Conservation (phyloP, 1,140 invertebrate genomes). For the Meteorus sp. region DNA sequence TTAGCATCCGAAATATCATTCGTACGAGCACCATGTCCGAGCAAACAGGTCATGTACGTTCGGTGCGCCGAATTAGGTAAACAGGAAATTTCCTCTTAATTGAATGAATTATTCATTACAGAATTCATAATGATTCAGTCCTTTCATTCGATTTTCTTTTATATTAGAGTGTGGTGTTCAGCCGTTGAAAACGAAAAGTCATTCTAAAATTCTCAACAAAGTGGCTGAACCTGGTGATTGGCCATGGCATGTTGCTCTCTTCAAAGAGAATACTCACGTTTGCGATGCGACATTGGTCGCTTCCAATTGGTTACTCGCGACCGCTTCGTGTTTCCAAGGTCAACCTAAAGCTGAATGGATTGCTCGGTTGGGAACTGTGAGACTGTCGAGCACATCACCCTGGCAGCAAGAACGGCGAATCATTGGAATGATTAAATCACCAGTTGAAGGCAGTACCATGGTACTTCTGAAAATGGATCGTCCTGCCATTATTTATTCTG, state of each 20-base stretch:
- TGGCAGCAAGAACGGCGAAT: slow-evolving; percentile 87
- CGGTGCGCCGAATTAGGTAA: slow-evolving; percentile 76
- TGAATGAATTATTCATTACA: too few species aligned
- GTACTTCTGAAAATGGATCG: slow-evolving; percentile 80
- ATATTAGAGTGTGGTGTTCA: slow-evolving; percentile 76
- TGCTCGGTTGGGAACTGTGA: slow-evolving; percentile 74
- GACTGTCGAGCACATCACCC: slow-evolving; percentile 75
- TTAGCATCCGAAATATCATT: slow-evolving; percentile 79
- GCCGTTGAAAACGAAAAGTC: slow-evolving; percentile 56
- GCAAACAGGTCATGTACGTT: slow-evolving; percentile 78
- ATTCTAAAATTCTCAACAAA: slow-evolving; percentile 65
- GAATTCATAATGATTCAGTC: too few species aligned
- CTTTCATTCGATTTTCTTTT: too few species aligned
- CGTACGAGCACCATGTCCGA: slow-evolving; percentile 71
- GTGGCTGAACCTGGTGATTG: slow-evolving; percentile 78
- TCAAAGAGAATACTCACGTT: slow-evolving; percentile 81
- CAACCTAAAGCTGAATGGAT: slow-evolving; percentile 85
- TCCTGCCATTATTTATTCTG: slow-evolving; percentile 70
- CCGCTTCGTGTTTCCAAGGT: slow-evolving; percentile 86
- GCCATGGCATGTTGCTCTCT: slow-evolving; percentile 86
- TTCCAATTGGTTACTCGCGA: slow-evolving; percentile 81
- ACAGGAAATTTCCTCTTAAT: slow-evolving; percentile 31
- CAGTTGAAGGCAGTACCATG: slow-evolving; percentile 82
- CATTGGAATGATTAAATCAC: slow-evolving; percentile 85
- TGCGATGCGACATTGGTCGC: slow-evolving; percentile 84